phyloP scores from a whole-genome alignment of 1,140 invertebrate genomes.

The Teleogryllus occipitalis region DNA sequence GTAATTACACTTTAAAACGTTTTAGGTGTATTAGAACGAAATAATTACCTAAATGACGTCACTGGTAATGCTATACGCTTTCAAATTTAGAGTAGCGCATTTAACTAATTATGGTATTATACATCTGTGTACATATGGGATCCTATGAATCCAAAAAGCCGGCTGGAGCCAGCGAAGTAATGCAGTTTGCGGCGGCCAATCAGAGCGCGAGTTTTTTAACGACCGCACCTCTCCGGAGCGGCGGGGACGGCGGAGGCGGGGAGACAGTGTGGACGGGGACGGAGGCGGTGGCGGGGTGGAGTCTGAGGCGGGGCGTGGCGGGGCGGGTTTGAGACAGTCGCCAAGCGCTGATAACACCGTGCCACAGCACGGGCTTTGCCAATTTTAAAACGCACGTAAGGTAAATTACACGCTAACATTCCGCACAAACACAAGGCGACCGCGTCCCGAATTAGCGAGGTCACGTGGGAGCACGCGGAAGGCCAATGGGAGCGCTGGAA shows the following conservation, averaged over 20 bases:
- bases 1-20: constrained; percentile 13
- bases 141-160: not conserved
- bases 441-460: too few species aligned
- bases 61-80: constrained; percentile 12
- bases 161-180: not conserved
- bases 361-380: too few species aligned
- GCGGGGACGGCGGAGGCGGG: too few species aligned
- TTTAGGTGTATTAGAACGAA: constrained; percentile 14
- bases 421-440: too few species aligned
- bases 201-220: not conserved
- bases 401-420: too few species aligned
- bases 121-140: not conserved
- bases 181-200: not conserved
- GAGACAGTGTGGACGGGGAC: not conserved
- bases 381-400: too few species aligned
- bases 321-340: too few species aligned
- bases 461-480: too few species aligned
- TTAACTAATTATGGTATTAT: constrained; percentile 12
- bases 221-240: not conserved
- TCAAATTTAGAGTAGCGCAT: constrained; percentile 7
- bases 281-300: too few species aligned
- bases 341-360: too few species aligned
- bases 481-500: too few species aligned
- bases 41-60: constrained; percentile 13
- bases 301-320: too few species aligned